phyloP scores from a whole-genome alignment of 2,113 vertebrate genomes.

The Brienomyrus brachyistius region DNA sequence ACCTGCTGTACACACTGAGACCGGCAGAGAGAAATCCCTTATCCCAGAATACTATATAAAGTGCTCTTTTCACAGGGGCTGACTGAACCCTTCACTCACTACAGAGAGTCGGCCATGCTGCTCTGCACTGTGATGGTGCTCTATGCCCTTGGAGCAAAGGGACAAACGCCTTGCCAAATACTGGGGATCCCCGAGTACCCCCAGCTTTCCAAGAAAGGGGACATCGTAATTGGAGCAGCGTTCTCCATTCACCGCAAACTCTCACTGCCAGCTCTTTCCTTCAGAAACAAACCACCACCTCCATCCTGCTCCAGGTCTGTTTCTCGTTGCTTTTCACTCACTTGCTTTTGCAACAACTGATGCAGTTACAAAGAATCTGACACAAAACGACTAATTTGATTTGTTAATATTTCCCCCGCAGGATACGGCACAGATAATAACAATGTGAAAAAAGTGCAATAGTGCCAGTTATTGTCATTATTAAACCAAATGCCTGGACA shows the following conservation, averaged over 20 bases:
- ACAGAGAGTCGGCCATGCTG: conserved; percentile 20
- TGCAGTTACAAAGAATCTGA: not conserved
- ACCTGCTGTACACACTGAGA: not conserved
- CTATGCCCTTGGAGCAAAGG: conserved; percentile 18
- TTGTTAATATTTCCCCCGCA: not conserved
- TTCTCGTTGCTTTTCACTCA: not conserved
- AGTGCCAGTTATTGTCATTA: not conserved
- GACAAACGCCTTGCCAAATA: conserved; percentile 43
- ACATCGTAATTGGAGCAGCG: conserved; percentile 55
- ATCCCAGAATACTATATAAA: not conserved
- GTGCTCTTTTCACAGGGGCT: not conserved
- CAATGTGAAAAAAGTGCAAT: not conserved
- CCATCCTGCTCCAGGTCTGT: conserved; percentile 56
- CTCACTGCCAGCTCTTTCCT: conserved; percentile 39
- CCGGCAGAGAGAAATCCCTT: not conserved
- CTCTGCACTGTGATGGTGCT: conserved; percentile 23
- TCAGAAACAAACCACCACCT: conserved; percentile 45
- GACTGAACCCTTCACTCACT: not conserved
- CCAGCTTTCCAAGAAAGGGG: conserved; percentile 51
- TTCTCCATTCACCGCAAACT: conserved; percentile 61
- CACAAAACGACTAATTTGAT: not conserved
- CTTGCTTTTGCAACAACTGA: not conserved
- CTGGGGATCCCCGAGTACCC: conserved; percentile 49
- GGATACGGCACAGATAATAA: not conserved
- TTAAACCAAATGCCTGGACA: not conserved